Conservation (phyloP, 2,113 vertebrate species). For the Pelmatolapia mariae region DNA sequence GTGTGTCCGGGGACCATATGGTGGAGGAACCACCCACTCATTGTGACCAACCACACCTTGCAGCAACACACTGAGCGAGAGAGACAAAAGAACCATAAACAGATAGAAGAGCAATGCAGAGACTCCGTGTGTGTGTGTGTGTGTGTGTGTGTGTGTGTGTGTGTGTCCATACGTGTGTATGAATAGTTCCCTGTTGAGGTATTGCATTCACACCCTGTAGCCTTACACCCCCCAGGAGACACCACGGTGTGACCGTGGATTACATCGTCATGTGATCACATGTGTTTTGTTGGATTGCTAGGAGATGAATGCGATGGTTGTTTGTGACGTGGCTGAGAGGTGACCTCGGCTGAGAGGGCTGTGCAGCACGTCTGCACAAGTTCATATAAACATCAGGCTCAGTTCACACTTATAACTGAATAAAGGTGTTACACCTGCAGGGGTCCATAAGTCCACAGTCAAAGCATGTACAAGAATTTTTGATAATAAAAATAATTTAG, state of each 20-base stretch:
- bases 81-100: background rate
- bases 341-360: background rate
- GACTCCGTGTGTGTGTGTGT: background rate
- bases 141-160: background rate
- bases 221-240: background rate
- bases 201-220: constrained; percentile 36
- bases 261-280: background rate
- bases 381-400: background rate
- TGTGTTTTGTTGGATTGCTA: background rate
- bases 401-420: background rate
- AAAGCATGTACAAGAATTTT: background rate
- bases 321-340: background rate
- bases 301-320: background rate
- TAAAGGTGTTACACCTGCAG: background rate
- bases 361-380: background rate
- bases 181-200: constrained; percentile 24
- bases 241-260: background rate
- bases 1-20: constrained; percentile 25
- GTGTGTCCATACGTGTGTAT: background rate
- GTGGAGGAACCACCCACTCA: constrained; percentile 35
- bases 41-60: constrained; percentile 11
- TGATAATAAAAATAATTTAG: background rate
- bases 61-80: background rate
- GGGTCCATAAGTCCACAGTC: background rate
- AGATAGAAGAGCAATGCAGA: background rate